Conservation (phyloP, 1,140 invertebrate genomes). For the Trichogramma pretiosum region DNA sequence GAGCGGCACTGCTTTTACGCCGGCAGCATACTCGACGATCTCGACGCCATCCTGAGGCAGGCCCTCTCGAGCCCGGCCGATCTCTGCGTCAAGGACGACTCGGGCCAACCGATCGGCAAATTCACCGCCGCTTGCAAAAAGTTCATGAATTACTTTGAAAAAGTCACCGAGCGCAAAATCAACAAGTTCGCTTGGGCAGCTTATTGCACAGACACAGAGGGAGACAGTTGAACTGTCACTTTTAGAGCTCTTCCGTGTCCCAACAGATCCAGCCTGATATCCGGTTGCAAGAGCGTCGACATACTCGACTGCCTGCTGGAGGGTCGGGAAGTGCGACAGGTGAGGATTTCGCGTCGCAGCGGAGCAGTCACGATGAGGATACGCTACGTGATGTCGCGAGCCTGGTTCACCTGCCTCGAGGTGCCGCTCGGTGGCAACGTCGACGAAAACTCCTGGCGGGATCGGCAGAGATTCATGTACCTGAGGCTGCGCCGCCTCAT, state of each 20-base stretch:
- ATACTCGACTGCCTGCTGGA: constrained; percentile 37
- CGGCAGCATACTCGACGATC: constrained; percentile 34
- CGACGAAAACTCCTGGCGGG: constrained; percentile 34
- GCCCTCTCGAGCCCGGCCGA: constrained; percentile 14
- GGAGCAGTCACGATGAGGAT: constrained; percentile 32
- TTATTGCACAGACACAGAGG: neutral
- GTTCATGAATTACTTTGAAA: constrained; percentile 43
- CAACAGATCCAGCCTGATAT: constrained; percentile 30
- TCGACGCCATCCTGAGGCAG: constrained; percentile 26
- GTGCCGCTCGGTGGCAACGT: constrained; percentile 25
- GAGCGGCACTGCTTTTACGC: constrained; percentile 35
- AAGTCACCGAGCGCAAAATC: constrained; percentile 35
- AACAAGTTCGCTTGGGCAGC: constrained; percentile 29
- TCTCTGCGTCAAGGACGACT: constrained; percentile 10
- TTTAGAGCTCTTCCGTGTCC: neutral
- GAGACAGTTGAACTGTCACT: neutral
- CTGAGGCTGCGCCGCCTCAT: constrained; percentile 36
- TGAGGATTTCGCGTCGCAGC: constrained; percentile 22
- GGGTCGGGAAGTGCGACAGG: constrained; percentile 30
- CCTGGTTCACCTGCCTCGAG: constrained; percentile 40
- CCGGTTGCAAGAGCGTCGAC: constrained; percentile 39
- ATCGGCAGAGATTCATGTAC: constrained; percentile 41
- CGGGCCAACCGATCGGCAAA: constrained; percentile 4
- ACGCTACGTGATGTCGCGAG: constrained; percentile 33
- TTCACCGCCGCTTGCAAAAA: constrained; percentile 30